Evolutionary conservation across 2,113 vertebrate species (phyloP).

Genomic region (Rutilus rutilus): DNA sequence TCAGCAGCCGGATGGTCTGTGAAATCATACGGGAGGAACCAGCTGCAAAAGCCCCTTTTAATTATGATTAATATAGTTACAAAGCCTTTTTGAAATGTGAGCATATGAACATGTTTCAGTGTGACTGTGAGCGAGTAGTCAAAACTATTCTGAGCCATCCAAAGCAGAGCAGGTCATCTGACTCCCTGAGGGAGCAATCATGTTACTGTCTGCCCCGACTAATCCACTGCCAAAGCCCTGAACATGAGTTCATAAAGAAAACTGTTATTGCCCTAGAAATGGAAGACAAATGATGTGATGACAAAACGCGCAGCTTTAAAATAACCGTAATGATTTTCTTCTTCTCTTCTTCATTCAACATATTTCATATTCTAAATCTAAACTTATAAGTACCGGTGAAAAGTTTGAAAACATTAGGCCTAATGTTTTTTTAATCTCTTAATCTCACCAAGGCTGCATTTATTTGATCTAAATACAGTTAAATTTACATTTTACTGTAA

Average conservation of each 20-base stretch:
- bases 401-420: too few relatives aligned
- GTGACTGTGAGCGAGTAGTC: conserved; percentile 67
- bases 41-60: conserved; percentile 38
- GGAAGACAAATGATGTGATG: conserved; percentile 71
- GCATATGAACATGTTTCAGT: conserved; percentile 71
- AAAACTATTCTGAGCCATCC: conserved; percentile 69
- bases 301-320: conserved; percentile 69
- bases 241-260: conserved; percentile 71
- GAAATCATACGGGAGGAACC: not conserved
- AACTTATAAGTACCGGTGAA: not conserved
- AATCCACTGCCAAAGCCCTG: conserved; percentile 74
- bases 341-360: conserved; percentile 43
- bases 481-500: too few relatives aligned
- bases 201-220: conserved; percentile 71
- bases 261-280: conserved; percentile 57
- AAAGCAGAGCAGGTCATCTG: conserved; percentile 53
- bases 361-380: not conserved
- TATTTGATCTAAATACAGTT: too few relatives aligned
- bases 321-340: conserved; percentile 59
- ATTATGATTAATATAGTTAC: conserved; percentile 49
- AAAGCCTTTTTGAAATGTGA: conserved; percentile 49
- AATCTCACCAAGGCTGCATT: too few relatives aligned
- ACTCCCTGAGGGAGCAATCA: conserved; percentile 56
- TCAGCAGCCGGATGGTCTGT: not conserved
- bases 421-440: too few relatives aligned